Conservation (phyloP, 2,797 vertebrate genomes). For the Orientallactaga sibirica region DNA sequence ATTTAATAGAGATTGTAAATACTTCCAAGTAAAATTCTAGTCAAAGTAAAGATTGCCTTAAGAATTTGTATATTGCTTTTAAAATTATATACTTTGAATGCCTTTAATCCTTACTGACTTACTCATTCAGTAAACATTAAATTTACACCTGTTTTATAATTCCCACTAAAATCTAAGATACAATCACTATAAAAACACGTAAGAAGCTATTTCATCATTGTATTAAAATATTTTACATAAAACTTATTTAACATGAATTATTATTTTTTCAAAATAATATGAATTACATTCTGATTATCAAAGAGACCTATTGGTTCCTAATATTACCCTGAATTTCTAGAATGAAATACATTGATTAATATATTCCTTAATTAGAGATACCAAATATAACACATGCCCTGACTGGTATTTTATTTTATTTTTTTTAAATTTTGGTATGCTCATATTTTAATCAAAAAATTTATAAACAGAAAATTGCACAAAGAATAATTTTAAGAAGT, state of each 20-base stretch:
- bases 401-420: slow-evolving; percentile 11
- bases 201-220: slow-evolving; percentile 44
- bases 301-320: slow-evolving; percentile 40
- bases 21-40: slow-evolving; percentile 3
- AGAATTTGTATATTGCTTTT: slow-evolving; percentile 19
- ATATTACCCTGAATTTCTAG: slow-evolving; percentile 45
- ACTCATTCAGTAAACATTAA: slow-evolving; percentile 44
- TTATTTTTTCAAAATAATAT: slow-evolving; percentile 51
- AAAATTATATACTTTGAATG: slow-evolving; percentile 24
- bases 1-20: slow-evolving; percentile 26
- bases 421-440: neutral
- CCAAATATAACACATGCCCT: slow-evolving; percentile 22
- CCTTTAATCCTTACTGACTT: neutral
- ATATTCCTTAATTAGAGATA: slow-evolving; percentile 53
- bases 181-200: slow-evolving; percentile 35
- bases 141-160: neutral
- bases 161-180: slow-evolving; percentile 25
- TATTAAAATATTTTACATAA: slow-evolving; percentile 61
- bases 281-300: slow-evolving; percentile 54
- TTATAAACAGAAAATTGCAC: neutral
- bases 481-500: slow-evolving; percentile 27
- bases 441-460: neutral
- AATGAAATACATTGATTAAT: slow-evolving; percentile 22
- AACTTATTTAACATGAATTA: slow-evolving; percentile 2
- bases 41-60: slow-evolving; percentile 13